Conservation (phyloP, 2,797 vertebrate genomes). For the Hapalemur alaotrensis region DNA sequence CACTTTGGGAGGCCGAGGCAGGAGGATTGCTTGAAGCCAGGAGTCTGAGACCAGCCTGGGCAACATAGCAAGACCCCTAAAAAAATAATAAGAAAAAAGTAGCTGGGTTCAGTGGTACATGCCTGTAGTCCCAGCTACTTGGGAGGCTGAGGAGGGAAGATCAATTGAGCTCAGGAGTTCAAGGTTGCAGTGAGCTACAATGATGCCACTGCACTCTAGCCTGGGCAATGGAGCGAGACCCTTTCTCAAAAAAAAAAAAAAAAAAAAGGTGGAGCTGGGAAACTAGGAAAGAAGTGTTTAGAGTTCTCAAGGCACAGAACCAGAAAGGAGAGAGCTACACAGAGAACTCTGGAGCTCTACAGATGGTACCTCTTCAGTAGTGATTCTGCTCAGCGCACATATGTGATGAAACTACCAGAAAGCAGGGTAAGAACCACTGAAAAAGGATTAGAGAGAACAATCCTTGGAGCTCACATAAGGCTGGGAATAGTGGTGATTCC, state of each 20-base stretch:
- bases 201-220: background rate
- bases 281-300: background rate
- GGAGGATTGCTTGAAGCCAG: background rate
- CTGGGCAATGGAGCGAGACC: background rate
- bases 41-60: background rate
- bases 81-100: background rate
- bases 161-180: background rate
- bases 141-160: background rate
- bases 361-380: background rate
- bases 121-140: background rate
- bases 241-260: background rate
- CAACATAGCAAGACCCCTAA: background rate
- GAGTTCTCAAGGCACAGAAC: background rate
- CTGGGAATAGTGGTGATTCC: background rate
- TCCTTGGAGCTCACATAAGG: background rate
- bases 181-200: background rate
- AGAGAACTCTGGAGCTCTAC: background rate
- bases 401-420: background rate
- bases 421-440: background rate
- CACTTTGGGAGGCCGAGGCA: background rate
- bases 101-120: background rate
- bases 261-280: background rate
- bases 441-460: background rate
- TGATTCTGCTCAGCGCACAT: background rate
- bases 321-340: background rate